Conservation (phyloP, 2,797 vertebrate species). For the Muraenolepis orangiensis region DNA sequence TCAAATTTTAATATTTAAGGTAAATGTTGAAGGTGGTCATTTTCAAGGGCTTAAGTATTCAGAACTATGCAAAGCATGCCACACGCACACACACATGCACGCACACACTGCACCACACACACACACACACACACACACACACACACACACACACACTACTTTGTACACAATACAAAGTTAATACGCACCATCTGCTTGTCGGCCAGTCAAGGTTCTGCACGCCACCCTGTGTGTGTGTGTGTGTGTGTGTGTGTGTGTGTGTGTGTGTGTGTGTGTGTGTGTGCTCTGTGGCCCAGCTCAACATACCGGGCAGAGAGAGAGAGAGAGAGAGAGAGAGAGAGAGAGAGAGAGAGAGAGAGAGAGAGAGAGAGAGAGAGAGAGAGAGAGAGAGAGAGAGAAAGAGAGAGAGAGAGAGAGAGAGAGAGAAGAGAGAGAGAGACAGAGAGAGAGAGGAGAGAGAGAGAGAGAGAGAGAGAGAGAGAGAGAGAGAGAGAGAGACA, state of each 20-base stretch:
- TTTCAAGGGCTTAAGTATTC: background rate
- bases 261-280: slow-evolving; percentile 52
- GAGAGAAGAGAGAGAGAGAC: too few relatives aligned
- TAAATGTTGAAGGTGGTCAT: background rate
- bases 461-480: too few relatives aligned
- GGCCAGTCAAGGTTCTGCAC: slow-evolving; percentile 7
- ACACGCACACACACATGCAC: slow-evolving; percentile 25
- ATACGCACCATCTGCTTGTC: slow-evolving; percentile 66
- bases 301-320: slow-evolving; percentile 57
- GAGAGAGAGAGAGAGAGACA: too few relatives aligned
- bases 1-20: background rate
- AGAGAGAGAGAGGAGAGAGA: too few relatives aligned
- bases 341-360: too few relatives aligned
- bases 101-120: too few relatives aligned
- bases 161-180: slow-evolving; percentile 58
- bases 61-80: background rate
- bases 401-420: too few relatives aligned
- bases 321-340: too few relatives aligned
- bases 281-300: slow-evolving; percentile 54
- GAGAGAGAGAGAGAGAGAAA: too few relatives aligned
- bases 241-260: slow-evolving; percentile 52
- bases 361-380: too few relatives aligned
- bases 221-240: slow-evolving; percentile 40
- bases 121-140: slow-evolving; percentile 22
- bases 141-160: too few relatives aligned